Evolutionary conservation across 2,888 invertebrate species (phyloP).

Genomic region (Limenitis camilla): DNA sequence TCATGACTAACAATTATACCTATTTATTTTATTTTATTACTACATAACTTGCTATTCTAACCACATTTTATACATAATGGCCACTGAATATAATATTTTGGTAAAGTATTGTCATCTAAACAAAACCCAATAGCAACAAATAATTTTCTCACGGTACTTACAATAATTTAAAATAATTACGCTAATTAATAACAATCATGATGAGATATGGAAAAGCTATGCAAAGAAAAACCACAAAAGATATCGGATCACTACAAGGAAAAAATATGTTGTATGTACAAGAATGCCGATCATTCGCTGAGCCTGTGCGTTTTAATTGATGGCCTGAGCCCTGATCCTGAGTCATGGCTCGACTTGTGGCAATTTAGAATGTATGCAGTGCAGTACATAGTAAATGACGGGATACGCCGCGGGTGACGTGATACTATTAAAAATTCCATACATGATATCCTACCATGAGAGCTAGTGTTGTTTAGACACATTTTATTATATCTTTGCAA

Average conservation of each 20-base stretch:
- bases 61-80: too few relatives aligned
- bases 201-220: conserved; percentile 4
- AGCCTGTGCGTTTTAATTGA: conserved; percentile 42
- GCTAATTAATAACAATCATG: conserved; percentile 1
- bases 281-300: conserved; percentile 23
- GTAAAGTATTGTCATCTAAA: too few relatives aligned
- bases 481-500: too few relatives aligned
- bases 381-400: conserved; percentile 20
- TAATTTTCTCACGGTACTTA: conserved; percentile 9
- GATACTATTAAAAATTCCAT: conserved; percentile 39
- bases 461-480: too few relatives aligned
- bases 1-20: too few relatives aligned
- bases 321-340: conserved; percentile 35
- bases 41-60: too few relatives aligned
- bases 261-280: conserved; percentile 11
- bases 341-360: conserved; percentile 30
- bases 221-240: conserved; percentile 6
- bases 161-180: not conserved
- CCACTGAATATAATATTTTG: too few relatives aligned
- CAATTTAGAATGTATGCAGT: conserved; percentile 5
- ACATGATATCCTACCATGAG: conserved; percentile 16
- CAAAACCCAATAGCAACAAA: too few relatives aligned
- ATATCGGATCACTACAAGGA: conserved; percentile 12
- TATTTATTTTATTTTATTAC: too few relatives aligned
- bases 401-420: conserved; percentile 43